A percentile compares a stretch with the other conserved stretches of the same genome.
These are phyloP conservation scores for Cotesia typhae DNA, from an alignment of 1,140 invertebrate genomes.

Conservation along the genomic window DNA sequence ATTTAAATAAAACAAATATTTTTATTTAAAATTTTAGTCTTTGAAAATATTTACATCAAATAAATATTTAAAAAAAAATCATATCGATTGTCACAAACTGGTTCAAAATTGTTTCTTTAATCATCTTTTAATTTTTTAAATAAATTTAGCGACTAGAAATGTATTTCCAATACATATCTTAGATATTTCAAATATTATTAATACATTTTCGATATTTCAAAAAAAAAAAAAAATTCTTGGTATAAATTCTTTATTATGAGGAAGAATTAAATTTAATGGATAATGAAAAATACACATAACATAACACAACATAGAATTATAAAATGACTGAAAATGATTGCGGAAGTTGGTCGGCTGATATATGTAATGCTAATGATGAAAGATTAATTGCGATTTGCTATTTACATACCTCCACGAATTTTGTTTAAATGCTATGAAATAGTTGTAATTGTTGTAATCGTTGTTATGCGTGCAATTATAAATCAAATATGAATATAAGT, in stretches of 20 bases:
- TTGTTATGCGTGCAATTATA: too few relatives aligned
- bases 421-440: background rate
- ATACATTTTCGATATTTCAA: background rate
- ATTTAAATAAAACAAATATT: too few relatives aligned
- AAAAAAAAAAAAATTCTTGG: background rate
- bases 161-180: too few relatives aligned
- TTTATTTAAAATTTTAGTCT: too few relatives aligned
- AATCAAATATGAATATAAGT: too few relatives aligned
- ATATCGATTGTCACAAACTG: too few relatives aligned
- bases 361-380: background rate
- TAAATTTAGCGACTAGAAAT: too few relatives aligned
- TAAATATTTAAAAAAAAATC: too few relatives aligned
- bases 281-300: background rate
- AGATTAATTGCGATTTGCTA: constrained; percentile 1
- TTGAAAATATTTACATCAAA: too few relatives aligned
- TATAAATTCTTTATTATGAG: background rate
- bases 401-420: constrained; percentile 20
- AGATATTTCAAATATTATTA: too few relatives aligned
- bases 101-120: too few relatives aligned
- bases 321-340: background rate
- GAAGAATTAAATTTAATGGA: background rate
- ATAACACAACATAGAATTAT: background rate
- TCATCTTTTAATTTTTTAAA: too few relatives aligned
- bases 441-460: constrained; percentile 5
- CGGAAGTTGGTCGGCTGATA: background rate